Base-by-base conservation (phyloP, 2,113 vertebrate species). In the Scomber colias region DNA sequence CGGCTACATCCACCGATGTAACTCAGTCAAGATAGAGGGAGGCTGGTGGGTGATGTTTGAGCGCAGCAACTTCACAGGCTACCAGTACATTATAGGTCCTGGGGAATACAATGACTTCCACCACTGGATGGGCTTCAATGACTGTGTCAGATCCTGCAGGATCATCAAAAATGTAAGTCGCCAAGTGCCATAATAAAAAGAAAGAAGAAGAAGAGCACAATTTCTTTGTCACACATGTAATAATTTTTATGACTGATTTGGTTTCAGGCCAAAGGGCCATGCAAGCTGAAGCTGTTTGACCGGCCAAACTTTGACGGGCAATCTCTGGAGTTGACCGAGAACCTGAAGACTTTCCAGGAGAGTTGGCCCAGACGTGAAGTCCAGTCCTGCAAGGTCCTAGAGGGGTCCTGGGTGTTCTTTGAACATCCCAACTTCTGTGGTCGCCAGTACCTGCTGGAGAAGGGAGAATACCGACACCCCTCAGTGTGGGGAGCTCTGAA, bases 21-120 rank as follows among this genome's bases (percentile, higher is more conserved):
- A 93, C 85, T 95, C 93, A 35, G 61, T 92, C 44, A 90, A 89
- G 56, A 90, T 95, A 50, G 90, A 92, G 4, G 83, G 74, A 1
- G 93, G 94, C 81, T 92, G 86, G 88, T 95, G 92, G 92, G 89
- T 94, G 48, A 56, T 90, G 56, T 90, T 80, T 14, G 89, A 88
- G 79, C 83, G 83, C 10, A 77, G 68, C 86, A 86, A 82, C 83
- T 86, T 17, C 61, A 74, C 16, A 3, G 89, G 89, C 31, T 88
- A 88, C 70, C 86, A 90, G 67, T 88, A 87, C 19, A 24, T 90
- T 14, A 63, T 88, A 1, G 89, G 86, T 2, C 84, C 86, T 2
- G 84, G 89, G 24, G 70, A 90, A 30, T 88, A 88, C 66, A 87
- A 72, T 12, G 90, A 90, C 44, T 87, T 87, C 56, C 59, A 85